Base-by-base conservation (phyloP, 2,888 invertebrate species). In the Prosopocoilus inquinatus region DNA sequence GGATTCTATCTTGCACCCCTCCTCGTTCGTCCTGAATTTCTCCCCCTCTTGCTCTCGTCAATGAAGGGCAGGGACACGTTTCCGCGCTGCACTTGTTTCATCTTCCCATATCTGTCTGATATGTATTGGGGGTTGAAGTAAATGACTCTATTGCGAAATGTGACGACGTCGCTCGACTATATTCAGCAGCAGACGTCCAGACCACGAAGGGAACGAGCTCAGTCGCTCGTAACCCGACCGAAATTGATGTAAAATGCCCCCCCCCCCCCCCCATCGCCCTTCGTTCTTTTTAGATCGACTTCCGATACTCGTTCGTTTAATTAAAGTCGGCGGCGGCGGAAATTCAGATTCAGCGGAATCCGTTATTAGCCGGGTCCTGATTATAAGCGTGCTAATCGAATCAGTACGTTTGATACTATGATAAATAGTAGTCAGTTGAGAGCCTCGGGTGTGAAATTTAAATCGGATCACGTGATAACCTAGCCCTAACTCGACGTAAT, bases 71-170 rank as follows among this genome's bases (percentile, higher is more conserved):
- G 7, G 20, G 20, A 20, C 12, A 57, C 55, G 33, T 47, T 35
- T 58, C 50, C 50, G 50, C 50, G 50, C 56, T 54, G 57, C 55
- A 57, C 53, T 61, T 46, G 51, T 47, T 56, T 59, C 61, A 59
- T 61, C 61, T 61, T 61, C 55, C 50, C n/a, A n/a, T 59, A 61
- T 61, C 61, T 59, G 61, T 59, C 61, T 59, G 59, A 60, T 61
- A 61, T 61, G 57, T 61, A 59, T 61, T 59, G 61, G 61, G 61
- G 61, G 61, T 59, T 54, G 57, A 50, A 53, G 59, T 53, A 60
- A 62, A 64, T 57, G 60, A 62, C 64, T 64, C 60, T 62, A 64
- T 64, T 62, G 59, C 61, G 58, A 61, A 60, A 57, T 60, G 61
- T 60, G 61, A 60, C 61, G 58, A 56, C 60, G 57, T 47, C 55